Conservation (phyloP, 30 jellyfish, hydroid and myxozoan genomes). For the Pelagia noctiluca region DNA sequence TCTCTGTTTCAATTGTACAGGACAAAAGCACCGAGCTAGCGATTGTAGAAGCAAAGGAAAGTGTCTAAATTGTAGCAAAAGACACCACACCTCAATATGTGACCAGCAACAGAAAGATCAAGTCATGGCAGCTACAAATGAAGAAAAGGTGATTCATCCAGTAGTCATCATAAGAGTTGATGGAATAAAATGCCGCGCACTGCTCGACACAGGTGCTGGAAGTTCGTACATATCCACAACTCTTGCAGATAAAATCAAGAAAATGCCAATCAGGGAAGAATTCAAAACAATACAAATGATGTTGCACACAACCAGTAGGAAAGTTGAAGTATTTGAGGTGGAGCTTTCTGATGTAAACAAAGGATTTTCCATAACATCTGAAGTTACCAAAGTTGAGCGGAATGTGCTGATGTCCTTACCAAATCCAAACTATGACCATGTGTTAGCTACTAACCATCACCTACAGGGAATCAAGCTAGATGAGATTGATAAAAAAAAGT, state of each 20-base stretch:
- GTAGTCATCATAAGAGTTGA: too few species aligned
- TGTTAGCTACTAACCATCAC: constrained; percentile 37
- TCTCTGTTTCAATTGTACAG: too few species aligned
- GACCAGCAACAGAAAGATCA: too few species aligned
- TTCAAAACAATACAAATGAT: constrained; percentile 30
- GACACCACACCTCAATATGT: too few species aligned
- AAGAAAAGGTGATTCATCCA: too few species aligned
- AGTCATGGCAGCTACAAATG: too few species aligned
- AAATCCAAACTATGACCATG: constrained; percentile 24
- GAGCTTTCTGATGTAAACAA: neutral
- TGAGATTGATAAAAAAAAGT: constrained; percentile 38
- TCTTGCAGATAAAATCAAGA: neutral
- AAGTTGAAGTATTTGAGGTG: constrained; percentile 14
- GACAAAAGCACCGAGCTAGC: too few species aligned
- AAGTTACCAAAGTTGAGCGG: neutral
- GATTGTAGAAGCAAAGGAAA: too few species aligned
- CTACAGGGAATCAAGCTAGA: constrained; percentile 51
- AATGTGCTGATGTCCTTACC: constrained; percentile 1
- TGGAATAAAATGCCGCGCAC: neutral
- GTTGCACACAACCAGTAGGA: constrained; percentile 29
- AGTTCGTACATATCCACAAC: neutral
- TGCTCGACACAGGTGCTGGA: neutral
- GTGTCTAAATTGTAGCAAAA: too few species aligned
- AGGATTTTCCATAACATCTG: neutral
- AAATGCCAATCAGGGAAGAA: constrained; percentile 8